A percentile compares a stretch with the other conserved stretches of the same genome.
These are phyloP conservation scores for Paedocypris micromegethes DNA, from an alignment of 2,797 vertebrate genomes.

Conservation along the genomic window DNA sequence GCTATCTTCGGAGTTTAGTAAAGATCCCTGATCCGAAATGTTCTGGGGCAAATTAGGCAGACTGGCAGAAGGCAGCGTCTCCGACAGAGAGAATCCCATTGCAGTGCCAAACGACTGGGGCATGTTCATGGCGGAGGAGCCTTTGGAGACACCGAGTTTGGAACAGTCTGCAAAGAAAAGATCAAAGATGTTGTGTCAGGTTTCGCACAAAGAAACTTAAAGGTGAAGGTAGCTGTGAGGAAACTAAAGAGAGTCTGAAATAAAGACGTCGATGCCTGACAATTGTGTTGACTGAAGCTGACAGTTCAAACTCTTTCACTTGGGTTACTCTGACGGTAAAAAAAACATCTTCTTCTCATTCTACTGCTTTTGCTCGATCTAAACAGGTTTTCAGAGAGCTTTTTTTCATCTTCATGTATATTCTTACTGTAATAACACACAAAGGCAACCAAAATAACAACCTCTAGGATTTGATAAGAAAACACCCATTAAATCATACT, in stretches of 20 bases:
- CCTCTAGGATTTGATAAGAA: not conserved
- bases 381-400: slow-evolving; percentile 17
- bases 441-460: too few species aligned
- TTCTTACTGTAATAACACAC: not conserved
- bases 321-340: slow-evolving; percentile 40
- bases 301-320: slow-evolving; percentile 38
- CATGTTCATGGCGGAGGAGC: slow-evolving; percentile 83
- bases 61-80: slow-evolving; percentile 63
- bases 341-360: slow-evolving; percentile 37
- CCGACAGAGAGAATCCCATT: slow-evolving; percentile 74
- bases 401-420: slow-evolving; percentile 29
- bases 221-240: slow-evolving; percentile 7
- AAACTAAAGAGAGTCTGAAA: slow-evolving; percentile 20
- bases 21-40: slow-evolving; percentile 50
- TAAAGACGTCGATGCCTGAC: slow-evolving; percentile 24
- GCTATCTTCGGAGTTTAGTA: slow-evolving; percentile 56
- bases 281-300: slow-evolving; percentile 33
- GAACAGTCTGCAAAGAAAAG: slow-evolving; percentile 78
- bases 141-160: slow-evolving; percentile 73
- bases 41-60: slow-evolving; percentile 59
- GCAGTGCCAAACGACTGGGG: slow-evolving; percentile 87
- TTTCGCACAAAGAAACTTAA: slow-evolving; percentile 6
- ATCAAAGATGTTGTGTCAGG: slow-evolving; percentile 32
- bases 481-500: not conserved
- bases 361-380: slow-evolving; percentile 15